These are phyloP conservation scores for Nephrotoma guestfalica DNA, from an alignment of 2,888 invertebrate genomes.

Conservation along the genomic window DNA sequence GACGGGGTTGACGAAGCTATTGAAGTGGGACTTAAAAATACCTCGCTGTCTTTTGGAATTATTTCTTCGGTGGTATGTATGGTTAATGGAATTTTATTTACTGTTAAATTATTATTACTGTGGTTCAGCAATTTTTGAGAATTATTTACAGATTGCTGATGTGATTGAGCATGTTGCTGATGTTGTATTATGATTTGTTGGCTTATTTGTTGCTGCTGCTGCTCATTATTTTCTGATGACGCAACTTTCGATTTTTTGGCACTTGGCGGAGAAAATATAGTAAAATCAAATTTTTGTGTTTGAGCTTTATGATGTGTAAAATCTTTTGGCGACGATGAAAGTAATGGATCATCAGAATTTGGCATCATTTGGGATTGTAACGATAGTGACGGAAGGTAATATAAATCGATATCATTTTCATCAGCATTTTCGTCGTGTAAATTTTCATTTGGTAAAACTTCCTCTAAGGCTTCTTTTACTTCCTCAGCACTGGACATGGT, in stretches of 20 bases:
- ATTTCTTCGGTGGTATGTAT: slow-evolving; percentile 19
- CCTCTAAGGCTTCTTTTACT: slow-evolving; percentile 72
- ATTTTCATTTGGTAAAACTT: slow-evolving; percentile 67
- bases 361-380: slow-evolving; percentile 74
- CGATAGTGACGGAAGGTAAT: slow-evolving; percentile 33
- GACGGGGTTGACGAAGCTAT: slow-evolving; percentile 12
- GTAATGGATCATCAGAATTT: slow-evolving; percentile 70
- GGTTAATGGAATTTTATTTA: slow-evolving; percentile 10
- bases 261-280: slow-evolving; percentile 13
- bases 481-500: slow-evolving; percentile 78
- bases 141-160: slow-evolving; percentile 10
- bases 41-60: slow-evolving; percentile 43
- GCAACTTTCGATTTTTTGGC: slow-evolving; percentile 13
- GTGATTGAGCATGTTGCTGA: slow-evolving; percentile 11
- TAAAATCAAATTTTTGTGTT: slow-evolving; percentile 10
- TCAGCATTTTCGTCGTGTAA: slow-evolving; percentile 37
- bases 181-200: slow-evolving; percentile 5
- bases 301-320: slow-evolving; percentile 34
- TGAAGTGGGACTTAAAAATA: slow-evolving; percentile 55
- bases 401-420: slow-evolving; percentile 33
- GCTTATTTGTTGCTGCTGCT: slow-evolving; percentile 18
- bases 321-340: slow-evolving; percentile 73
- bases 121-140: background rate
- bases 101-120: background rate
- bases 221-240: slow-evolving; percentile 17